phyloP scores from a whole-genome alignment of 2,113 vertebrate genomes.

The Nettapus auritus region DNA sequence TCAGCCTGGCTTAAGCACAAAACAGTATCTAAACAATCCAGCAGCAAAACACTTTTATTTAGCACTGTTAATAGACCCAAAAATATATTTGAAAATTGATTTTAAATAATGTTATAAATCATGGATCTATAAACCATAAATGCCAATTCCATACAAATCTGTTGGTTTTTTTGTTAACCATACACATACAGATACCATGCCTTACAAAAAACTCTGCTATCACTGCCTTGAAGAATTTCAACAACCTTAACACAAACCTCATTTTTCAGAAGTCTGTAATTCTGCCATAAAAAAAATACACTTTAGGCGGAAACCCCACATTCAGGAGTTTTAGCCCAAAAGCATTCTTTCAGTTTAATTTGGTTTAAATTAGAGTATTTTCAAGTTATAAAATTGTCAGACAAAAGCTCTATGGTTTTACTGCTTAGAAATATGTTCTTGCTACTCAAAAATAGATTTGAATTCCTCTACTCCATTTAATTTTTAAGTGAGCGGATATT shows the following conservation, averaged over 20 bases:
- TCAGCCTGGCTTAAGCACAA: neutral
- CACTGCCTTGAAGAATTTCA: neutral
- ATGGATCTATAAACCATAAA: neutral
- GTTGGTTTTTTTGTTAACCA: neutral
- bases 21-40: neutral
- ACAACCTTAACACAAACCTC: neutral
- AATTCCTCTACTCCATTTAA: neutral
- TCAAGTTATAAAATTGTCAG: neutral
- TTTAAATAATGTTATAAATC: neutral
- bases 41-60: neutral
- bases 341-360: neutral
- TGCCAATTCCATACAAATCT: neutral
- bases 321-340: neutral
- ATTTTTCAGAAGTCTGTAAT: slow-evolving; percentile 16
- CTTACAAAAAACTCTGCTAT: neutral
- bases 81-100: neutral
- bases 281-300: neutral
- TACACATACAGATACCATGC: neutral
- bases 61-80: neutral
- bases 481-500: neutral
- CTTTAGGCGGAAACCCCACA: neutral
- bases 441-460: neutral
- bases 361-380: slow-evolving; percentile 31
- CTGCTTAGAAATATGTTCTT: neutral
- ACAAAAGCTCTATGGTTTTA: neutral